Percentiles rank a stretch among this genome's conserved stretches.
Evolutionary conservation across 92 coral and sea anemone genomes (phyloP).

Genomic region (Siderastrea siderea): DNA sequence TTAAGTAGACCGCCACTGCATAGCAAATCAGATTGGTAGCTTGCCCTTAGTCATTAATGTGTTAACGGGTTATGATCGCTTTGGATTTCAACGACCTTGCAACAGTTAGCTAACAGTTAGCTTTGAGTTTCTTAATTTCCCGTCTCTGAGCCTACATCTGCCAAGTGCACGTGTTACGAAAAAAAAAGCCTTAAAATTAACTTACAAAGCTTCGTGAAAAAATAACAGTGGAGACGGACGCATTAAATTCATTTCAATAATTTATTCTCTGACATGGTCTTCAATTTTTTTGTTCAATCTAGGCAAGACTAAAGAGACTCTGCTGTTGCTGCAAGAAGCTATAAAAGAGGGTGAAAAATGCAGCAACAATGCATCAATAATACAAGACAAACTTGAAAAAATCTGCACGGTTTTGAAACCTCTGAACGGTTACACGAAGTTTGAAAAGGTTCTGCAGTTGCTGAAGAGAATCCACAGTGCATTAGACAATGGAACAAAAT

Average conservation of each 20-base stretch:
- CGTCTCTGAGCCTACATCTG: too few relatives aligned
- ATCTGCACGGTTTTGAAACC: conserved; percentile 11
- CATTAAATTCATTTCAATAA: not conserved
- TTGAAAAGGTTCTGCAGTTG: not conserved
- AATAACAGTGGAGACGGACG: not conserved
- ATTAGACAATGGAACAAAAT: conserved; percentile 7
- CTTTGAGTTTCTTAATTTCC: too few relatives aligned
- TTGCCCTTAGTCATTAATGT: too few relatives aligned
- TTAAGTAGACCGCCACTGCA: too few relatives aligned
- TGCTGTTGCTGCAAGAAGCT: conserved; percentile 2
- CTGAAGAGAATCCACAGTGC: conserved; percentile 22
- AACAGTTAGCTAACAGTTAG: too few relatives aligned
- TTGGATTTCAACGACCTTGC: too few relatives aligned
- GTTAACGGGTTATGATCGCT: too few relatives aligned
- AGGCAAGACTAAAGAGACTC: conserved; percentile 5
- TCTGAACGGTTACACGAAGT: conserved; percentile 5
- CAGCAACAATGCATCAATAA: conserved; percentile 3
- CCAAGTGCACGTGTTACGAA: too few relatives aligned
- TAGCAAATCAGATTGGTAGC: too few relatives aligned
- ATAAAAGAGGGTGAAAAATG: conserved; percentile 6
- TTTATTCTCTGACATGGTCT: not conserved
- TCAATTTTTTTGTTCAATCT: not conserved
- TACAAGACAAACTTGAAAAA: conserved; percentile 12
- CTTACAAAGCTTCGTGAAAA: not conserved
- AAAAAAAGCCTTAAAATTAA: too few relatives aligned